Evolutionary conservation across 2,113 vertebrate genomes (phyloP).

Genomic region (Hippocampus zosterae): DNA sequence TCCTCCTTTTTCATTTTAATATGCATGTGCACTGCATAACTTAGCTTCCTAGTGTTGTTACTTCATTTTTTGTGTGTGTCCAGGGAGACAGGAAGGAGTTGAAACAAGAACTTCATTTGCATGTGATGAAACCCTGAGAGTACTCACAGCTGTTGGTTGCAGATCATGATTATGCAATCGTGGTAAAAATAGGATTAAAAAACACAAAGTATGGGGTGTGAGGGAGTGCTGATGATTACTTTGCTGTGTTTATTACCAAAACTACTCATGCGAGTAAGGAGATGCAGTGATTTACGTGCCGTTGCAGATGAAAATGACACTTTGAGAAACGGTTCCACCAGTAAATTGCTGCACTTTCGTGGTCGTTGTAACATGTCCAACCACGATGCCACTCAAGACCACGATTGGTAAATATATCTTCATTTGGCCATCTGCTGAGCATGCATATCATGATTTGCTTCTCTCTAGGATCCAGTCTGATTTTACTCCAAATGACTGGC

Average conservation of each 20-base stretch:
- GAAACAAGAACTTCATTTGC: not conserved
- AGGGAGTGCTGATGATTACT: not conserved
- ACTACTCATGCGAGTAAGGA: not conserved
- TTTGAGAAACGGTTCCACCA: slow-evolving; percentile 17
- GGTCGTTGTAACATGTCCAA: not conserved
- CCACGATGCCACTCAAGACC: slow-evolving; percentile 7
- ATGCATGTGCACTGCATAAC: too few relatives aligned
- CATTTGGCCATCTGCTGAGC: not conserved
- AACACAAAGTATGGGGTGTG: too few relatives aligned
- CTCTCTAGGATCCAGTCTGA: slow-evolving; percentile 2
- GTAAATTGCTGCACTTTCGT: slow-evolving; percentile 7
- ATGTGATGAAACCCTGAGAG: not conserved
- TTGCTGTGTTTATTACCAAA: not conserved
- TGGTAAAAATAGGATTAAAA: not conserved
- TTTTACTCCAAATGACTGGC: too few relatives aligned
- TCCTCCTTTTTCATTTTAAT: too few relatives aligned
- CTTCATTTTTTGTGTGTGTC: not conserved
- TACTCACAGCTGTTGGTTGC: not conserved
- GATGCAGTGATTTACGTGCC: slow-evolving; percentile 1
- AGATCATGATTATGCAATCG: not conserved
- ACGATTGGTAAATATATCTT: slow-evolving; percentile 7
- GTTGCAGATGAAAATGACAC: not conserved
- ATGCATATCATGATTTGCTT: slow-evolving; percentile 21
- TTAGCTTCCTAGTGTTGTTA: not conserved
- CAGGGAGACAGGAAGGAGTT: not conserved